phyloP scores from a whole-genome alignment of 2,797 vertebrate genomes.

The Pogonophryne albipinna region DNA sequence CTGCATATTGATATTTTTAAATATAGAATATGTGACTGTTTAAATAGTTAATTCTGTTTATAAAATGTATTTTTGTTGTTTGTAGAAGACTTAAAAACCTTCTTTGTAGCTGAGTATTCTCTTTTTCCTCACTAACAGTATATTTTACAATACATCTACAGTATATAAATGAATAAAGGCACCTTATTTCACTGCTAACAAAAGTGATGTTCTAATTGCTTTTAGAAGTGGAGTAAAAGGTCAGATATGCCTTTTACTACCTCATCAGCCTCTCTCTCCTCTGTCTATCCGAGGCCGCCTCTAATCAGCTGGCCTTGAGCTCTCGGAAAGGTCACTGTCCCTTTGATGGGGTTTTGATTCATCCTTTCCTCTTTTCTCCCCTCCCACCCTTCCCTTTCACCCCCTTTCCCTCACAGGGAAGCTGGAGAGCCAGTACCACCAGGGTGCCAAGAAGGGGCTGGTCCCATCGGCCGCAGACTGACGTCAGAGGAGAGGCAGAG shows the following conservation, averaged over 20 bases:
- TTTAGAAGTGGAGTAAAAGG: conserved; percentile 61
- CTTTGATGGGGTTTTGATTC: conserved; percentile 85
- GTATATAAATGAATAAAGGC: conserved; percentile 41
- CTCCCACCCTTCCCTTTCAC: conserved; percentile 55
- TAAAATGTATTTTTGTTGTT: not conserved
- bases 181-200: conserved; percentile 44
- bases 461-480: conserved; percentile 88
- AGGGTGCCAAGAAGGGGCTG: conserved; percentile 96
- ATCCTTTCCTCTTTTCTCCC: conserved; percentile 78
- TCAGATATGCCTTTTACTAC: conserved; percentile 67
- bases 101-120: not conserved
- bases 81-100: not conserved
- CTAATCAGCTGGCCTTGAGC: conserved; percentile 85
- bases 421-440: conserved; percentile 94
- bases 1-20: not conserved
- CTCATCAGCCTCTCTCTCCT: conserved; percentile 44
- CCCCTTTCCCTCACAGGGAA: conserved; percentile 87
- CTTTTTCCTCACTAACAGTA: not conserved
- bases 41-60: not conserved
- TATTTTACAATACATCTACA: not conserved
- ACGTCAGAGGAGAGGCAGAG: conserved; percentile 53
- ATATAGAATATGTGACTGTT: not conserved
- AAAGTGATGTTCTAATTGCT: conserved; percentile 52
- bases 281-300: conserved; percentile 70
- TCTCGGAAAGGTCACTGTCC: conserved; percentile 84